A percentile compares a stretch with the other conserved stretches of the same genome.
Evolutionary conservation across 2,888 invertebrate genomes (phyloP).

Genomic region (Acrobasis repandana): DNA sequence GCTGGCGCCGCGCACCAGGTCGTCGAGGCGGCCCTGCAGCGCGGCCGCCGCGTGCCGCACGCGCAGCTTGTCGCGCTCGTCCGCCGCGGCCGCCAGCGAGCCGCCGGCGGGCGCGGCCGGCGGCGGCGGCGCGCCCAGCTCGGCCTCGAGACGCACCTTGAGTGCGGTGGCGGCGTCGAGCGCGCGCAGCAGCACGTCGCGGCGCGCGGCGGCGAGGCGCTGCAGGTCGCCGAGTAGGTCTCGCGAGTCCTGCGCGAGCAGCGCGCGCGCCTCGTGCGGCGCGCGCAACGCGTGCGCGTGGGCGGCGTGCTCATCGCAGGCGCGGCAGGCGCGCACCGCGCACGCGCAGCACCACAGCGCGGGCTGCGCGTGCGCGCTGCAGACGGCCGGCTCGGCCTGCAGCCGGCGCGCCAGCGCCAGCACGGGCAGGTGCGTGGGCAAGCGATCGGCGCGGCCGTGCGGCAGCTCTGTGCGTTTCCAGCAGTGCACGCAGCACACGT

Average conservation of each 20-base stretch:
- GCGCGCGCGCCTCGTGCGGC: slow-evolving; percentile 86
- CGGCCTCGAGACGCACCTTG: slow-evolving; percentile 89
- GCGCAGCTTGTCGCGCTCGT: slow-evolving; percentile 86
- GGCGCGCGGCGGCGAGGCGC: slow-evolving; percentile 86
- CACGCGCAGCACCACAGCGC: slow-evolving; percentile 88
- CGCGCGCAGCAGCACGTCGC: slow-evolving; percentile 88
- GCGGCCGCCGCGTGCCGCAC: slow-evolving; percentile 88
- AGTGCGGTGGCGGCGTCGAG: slow-evolving; percentile 88
- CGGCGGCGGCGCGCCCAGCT: slow-evolving; percentile 80
- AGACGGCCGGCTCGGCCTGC: slow-evolving; percentile 45
- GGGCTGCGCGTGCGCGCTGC: slow-evolving; percentile 88
- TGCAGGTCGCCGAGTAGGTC: slow-evolving; percentile 83
- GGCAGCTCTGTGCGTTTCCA: slow-evolving; percentile 88
- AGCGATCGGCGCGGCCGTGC: slow-evolving; percentile 85
- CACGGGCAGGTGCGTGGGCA: slow-evolving; percentile 87
- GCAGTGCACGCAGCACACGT: slow-evolving; percentile 88
- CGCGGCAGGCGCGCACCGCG: slow-evolving; percentile 84
- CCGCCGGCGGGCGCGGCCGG: slow-evolving; percentile 79
- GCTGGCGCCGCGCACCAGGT: slow-evolving; percentile 30
- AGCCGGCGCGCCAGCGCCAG: slow-evolving; percentile 82
- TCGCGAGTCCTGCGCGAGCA: slow-evolving; percentile 68
- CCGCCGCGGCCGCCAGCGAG: slow-evolving; percentile 82
- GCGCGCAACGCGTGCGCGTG: slow-evolving; percentile 88
- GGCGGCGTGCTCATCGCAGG: slow-evolving; percentile 85
- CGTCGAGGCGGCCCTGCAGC: slow-evolving; percentile 85